Percentiles rank a stretch among this genome's conserved stretches.
Evolutionary conservation across 2,113 vertebrate genomes (phyloP).

Genomic region (Gorsachius goisagi): DNA sequence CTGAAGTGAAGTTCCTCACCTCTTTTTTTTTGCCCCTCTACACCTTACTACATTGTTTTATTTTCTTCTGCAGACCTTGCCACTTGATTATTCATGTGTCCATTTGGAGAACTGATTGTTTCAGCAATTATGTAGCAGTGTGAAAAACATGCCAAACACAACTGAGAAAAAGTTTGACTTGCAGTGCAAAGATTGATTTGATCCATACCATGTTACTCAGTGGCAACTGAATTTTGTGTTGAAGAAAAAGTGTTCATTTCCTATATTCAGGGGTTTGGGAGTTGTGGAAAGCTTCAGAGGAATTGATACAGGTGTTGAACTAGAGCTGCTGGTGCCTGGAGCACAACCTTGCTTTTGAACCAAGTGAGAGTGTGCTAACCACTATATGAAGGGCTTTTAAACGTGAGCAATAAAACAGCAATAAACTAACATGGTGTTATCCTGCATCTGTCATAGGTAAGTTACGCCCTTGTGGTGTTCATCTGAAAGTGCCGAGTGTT

Average conservation of each 20-base stretch:
- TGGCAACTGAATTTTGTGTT: neutral
- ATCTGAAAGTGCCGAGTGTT: neutral
- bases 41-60: neutral
- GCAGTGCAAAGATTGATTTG: neutral
- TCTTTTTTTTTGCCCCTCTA: neutral
- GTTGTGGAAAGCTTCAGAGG: neutral
- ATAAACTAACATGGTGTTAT: neutral
- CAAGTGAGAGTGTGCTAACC: neutral
- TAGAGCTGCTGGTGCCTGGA: neutral
- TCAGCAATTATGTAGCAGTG: neutral
- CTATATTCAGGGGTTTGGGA: neutral
- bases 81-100: neutral
- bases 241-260: neutral
- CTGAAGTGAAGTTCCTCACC: neutral
- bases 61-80: neutral
- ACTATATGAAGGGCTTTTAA: neutral
- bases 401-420: neutral
- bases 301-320: neutral
- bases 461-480: fast-evolving
- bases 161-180: neutral
- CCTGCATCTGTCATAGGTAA: neutral
- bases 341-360: neutral
- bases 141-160: neutral
- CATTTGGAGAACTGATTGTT: neutral
- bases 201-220: neutral